Evolutionary conservation across 2,888 invertebrate genomes (phyloP).

Genomic region (Melipona bicolor): DNA sequence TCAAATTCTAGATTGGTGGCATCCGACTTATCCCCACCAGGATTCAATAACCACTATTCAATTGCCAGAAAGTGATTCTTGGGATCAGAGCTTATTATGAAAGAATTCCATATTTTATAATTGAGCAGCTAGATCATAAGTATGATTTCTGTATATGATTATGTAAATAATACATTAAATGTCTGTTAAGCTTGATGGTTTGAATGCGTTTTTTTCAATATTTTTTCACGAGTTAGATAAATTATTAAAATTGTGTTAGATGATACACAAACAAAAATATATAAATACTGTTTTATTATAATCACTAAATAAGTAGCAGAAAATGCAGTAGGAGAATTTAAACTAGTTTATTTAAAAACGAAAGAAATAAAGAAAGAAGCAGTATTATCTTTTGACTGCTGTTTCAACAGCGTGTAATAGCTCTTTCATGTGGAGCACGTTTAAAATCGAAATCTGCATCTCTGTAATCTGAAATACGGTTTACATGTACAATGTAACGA

Average conservation of each 20-base stretch:
- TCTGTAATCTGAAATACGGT: constrained; percentile 84
- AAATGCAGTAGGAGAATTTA: neutral
- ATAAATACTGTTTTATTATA: constrained; percentile 8
- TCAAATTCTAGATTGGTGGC: constrained; percentile 89
- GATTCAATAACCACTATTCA: constrained; percentile 75
- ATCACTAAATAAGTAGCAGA: neutral
- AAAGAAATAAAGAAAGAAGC: neutral
- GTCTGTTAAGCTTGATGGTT: constrained; percentile 27
- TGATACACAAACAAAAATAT: no score
- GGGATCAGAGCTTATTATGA: constrained; percentile 66
- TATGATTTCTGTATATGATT: constrained; percentile 62
- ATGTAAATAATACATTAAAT: constrained; percentile 52
- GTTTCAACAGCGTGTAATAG: constrained; percentile 88
- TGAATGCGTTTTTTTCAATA: neutral
- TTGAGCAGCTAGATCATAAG: constrained; percentile 32
- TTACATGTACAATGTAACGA: neutral
- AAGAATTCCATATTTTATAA: constrained; percentile 43
- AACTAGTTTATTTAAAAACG: neutral
- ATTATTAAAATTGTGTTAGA: neutral
- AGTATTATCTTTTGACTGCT: constrained; percentile 85
- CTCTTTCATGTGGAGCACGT: constrained; percentile 87
- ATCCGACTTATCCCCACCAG: constrained; percentile 85
- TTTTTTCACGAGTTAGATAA: neutral
- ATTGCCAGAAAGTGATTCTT: constrained; percentile 74
- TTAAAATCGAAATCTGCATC: constrained; percentile 86